Percentiles rank a stretch among this genome's conserved stretches.
Conservation (phyloP, 2,113 vertebrate species). For the Python bivittatus region DNA sequence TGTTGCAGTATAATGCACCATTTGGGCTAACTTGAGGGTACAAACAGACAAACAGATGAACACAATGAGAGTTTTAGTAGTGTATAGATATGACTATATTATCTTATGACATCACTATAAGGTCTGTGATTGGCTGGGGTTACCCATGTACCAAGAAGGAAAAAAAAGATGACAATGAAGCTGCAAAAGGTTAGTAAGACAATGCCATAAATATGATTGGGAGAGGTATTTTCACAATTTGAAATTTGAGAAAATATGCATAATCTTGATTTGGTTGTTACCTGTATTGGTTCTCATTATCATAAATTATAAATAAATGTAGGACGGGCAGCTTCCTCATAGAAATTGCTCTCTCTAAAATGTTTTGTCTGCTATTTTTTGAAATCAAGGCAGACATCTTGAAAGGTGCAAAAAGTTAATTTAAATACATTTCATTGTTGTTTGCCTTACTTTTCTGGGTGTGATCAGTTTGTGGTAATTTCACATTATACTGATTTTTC, state of each 20-base stretch:
- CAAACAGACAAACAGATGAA: too few species aligned
- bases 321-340: not conserved
- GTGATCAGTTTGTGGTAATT: not conserved
- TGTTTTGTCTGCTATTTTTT: not conserved
- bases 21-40: too few species aligned
- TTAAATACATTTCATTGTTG: not conserved
- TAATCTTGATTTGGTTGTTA: not conserved
- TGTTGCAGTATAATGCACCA: too few species aligned
- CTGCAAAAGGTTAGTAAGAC: not conserved
- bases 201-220: not conserved
- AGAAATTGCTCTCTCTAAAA: conserved; percentile 17
- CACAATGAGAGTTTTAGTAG: too few species aligned
- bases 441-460: not conserved
- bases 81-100: not conserved
- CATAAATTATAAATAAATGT: not conserved
- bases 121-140: not conserved
- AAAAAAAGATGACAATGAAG: too few species aligned
- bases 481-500: not conserved
- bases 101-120: not conserved
- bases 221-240: not conserved
- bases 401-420: not conserved
- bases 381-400: not conserved
- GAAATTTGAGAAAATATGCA: not conserved
- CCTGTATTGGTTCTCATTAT: not conserved
- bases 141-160: not conserved